Evolutionary conservation across 1,140 invertebrate species (phyloP).

Genomic region (Prorops nasuta): DNA sequence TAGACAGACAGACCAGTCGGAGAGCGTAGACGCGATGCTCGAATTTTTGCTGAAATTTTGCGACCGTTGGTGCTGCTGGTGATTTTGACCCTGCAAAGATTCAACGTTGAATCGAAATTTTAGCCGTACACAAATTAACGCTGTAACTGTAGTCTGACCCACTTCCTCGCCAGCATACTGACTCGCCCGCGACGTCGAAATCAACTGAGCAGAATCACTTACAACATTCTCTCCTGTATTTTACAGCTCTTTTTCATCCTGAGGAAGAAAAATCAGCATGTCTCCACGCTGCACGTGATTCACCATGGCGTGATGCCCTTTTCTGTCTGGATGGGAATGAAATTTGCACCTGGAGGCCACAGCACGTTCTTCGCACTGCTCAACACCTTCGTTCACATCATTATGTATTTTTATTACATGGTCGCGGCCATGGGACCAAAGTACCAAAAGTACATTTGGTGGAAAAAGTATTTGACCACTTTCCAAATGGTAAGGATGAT

Average conservation of each 20-base stretch:
- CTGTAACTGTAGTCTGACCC: not conserved
- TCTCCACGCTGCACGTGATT: slow-evolving; percentile 90
- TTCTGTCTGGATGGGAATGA: slow-evolving; percentile 94
- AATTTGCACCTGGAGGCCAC: slow-evolving; percentile 92
- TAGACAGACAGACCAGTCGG: no score
- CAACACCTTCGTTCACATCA: slow-evolving; percentile 90
- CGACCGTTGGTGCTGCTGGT: no score
- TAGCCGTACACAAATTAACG: not conserved
- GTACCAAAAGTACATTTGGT: slow-evolving; percentile 91
- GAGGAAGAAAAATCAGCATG: slow-evolving; percentile 89
- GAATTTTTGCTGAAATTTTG: no score
- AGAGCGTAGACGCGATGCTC: no score
- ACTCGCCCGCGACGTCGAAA: not conserved
- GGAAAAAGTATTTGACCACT: slow-evolving; percentile 91
- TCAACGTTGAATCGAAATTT: no score
- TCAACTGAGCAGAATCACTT: no score
- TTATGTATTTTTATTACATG: slow-evolving; percentile 96
- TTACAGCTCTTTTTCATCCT: slow-evolving; percentile 84
- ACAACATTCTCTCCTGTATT: not conserved
- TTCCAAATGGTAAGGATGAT: slow-evolving; percentile 84
- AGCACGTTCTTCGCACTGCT: slow-evolving; percentile 88
- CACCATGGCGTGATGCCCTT: slow-evolving; percentile 96
- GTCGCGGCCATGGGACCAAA: slow-evolving; percentile 85
- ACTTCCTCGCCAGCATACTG: not conserved
- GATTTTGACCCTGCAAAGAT: no score